A percentile compares a stretch with the other conserved stretches of the same genome.
phyloP scores from a whole-genome alignment of 2,113 vertebrate species.

The Cinclus cinclus region DNA sequence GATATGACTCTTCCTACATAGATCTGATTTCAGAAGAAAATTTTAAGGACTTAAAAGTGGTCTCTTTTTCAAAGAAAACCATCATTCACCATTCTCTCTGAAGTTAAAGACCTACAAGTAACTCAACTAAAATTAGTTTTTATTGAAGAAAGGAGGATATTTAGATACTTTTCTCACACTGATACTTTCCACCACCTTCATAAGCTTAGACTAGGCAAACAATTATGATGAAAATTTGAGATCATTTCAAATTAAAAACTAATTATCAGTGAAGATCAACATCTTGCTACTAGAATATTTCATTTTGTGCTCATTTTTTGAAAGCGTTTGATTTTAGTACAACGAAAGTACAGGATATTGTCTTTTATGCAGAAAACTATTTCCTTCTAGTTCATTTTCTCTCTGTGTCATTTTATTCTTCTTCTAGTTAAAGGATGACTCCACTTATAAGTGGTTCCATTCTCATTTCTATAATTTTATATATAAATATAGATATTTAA shows the following conservation, averaged over 20 bases:
- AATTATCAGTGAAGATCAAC: constrained; percentile 18
- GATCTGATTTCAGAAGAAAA: constrained; percentile 5
- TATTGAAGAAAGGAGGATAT: neutral
- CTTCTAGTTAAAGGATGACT: neutral
- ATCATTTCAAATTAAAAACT: constrained; percentile 29
- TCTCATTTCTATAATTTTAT: neutral
- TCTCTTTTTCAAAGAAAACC: constrained; percentile 16
- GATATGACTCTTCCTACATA: neutral
- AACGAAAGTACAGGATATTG: neutral
- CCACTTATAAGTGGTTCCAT: neutral
- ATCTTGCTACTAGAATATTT: neutral
- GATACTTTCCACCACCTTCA: neutral
- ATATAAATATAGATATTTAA: neutral
- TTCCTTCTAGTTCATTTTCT: neutral
- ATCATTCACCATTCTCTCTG: neutral
- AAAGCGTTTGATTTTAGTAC: neutral
- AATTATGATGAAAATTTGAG: neutral
- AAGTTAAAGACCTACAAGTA: neutral
- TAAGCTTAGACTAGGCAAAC: neutral
- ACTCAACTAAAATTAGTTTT: neutral
- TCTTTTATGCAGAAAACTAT: neutral
- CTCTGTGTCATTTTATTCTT: neutral
- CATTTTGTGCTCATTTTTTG: neutral
- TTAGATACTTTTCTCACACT: neutral
- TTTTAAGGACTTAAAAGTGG: neutral